Evolutionary conservation across 2,797 vertebrate genomes (phyloP), one percentile per base, ranked within the genome.

Genomic region (Pseudochirops corinnae): DNA sequence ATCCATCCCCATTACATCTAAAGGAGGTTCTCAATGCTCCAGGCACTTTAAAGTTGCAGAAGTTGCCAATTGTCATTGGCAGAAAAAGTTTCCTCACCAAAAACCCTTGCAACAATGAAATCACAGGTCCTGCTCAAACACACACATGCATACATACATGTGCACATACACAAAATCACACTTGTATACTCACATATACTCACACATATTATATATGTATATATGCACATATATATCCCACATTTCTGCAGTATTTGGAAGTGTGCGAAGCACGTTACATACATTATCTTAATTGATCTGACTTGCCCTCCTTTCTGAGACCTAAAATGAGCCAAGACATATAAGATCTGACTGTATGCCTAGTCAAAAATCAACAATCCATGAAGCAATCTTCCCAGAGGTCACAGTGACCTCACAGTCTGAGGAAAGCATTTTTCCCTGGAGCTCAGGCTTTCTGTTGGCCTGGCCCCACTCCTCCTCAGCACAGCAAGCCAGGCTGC

Each of bases 331-430:
- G 94, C 93, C 95, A 74, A 98, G 97, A 95, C 94, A 96, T 95
- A 97, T 97, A 96, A 98, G 97, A 93, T 87, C 0, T 0, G 94
- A 58, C 96, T 95, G 93, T 97, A 96, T 97, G 97, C 91, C 97
- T 95, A 92, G 91, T 96, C 2, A 97, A 97, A 98, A 98, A 46
- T 58, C 90, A 96, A 96, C 95, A 98, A 95, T 94, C 95, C 94
- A 96, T 96, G 93, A 97, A 98, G 96, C 91, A 97, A 96, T 95
- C 96, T 97, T 95, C 62, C 58, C 97, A 95, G 39, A 98, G 96
- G 97, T 97, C 96, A 93, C 90, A 29, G 90, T 91, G 97, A 97
- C 96, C 96, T 96, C 95, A 93, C 53, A 92, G 91, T 96, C 24
- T 96, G 93, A 97, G 97, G 91, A 93, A 97, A 98, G 92, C 74